Base-by-base conservation (phyloP, 2,888 invertebrate genomes). In the Doris montereyensis region DNA sequence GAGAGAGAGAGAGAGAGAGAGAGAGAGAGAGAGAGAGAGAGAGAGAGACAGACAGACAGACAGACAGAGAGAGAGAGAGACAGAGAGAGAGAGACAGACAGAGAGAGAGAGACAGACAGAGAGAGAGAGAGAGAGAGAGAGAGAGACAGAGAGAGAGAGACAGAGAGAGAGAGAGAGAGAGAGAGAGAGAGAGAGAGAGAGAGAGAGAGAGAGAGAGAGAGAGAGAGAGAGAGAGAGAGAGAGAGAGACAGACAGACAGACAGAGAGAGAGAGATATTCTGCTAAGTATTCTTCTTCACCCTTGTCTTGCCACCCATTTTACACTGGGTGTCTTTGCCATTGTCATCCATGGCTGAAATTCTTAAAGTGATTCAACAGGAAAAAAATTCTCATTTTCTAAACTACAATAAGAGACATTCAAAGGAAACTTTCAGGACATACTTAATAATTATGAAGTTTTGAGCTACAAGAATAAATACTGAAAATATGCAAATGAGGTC, bases 201-300 rank as follows among this genome's bases (percentile, higher is more conserved):
- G 8, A 65, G 67, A 65, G 24, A 65, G 67, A 65, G 67, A 65
- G 67, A 65, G 67, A 65, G 67, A 65, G 24, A 21, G 67, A 65
- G 24, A 21, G 67, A 65, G 67, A 65, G 70, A 70, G 70, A 70
- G 70, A 70, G 70, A 70, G 34, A 32, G 32, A 17, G 2, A 34
- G 70, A 32, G 34, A 10, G 26, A 2, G 24, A 65, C 5, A 65
- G 67, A 10, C 67, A 58, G 3, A 58, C 10, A 58, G 58, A 58
- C 3, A 58, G 21, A 58, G 21, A 4, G 58, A 58, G 3, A 58
- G 3, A 4, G 58, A 58, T n/a, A n/a, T n/a, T n/a, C n/a, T n/a
- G n/a, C n/a, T n/a, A n/a, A n/a, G n/a, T n/a, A n/a, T n/a, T n/a
- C n/a, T n/a, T n/a, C n/a, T n/a, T n/a, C n/a, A n/a, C n/a, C n/a